These are phyloP conservation scores for Cheilosia scutellata DNA, from an alignment of 2,888 invertebrate genomes.

Conservation along the genomic window DNA sequence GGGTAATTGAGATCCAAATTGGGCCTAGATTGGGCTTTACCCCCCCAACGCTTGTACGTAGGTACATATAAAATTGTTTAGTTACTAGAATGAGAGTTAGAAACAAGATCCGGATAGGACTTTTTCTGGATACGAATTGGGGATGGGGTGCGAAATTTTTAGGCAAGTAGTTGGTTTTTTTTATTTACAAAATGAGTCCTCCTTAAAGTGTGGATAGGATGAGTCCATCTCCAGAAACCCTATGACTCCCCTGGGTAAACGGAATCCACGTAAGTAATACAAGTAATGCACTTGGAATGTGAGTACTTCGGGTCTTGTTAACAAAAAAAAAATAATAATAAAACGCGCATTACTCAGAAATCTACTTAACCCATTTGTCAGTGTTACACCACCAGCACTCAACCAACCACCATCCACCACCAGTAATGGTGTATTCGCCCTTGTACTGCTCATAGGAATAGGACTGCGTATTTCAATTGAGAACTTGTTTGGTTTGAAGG, in stretches of 20 bases:
- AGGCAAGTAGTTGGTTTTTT: not conserved
- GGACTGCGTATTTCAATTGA: slow-evolving; percentile 35
- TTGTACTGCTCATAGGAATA: not conserved
- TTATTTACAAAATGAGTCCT: not conserved
- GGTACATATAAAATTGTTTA: not conserved
- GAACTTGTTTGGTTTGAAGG: slow-evolving; percentile 41
- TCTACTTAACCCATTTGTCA: slow-evolving; percentile 48
- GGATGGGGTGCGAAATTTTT: too few relatives aligned
- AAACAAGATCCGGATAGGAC: slow-evolving; percentile 19
- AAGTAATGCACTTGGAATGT: slow-evolving; percentile 22
- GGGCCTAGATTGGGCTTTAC: slow-evolving; percentile 6
- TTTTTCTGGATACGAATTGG: not conserved
- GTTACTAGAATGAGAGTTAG: not conserved
- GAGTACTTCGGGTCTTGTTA: not conserved
- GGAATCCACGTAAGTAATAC: slow-evolving; percentile 2
- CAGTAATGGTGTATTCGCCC: slow-evolving; percentile 7
- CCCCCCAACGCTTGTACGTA: not conserved
- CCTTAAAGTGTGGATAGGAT: not conserved
- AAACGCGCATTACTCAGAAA: slow-evolving; percentile 22
- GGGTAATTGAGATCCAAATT: slow-evolving; percentile 40
- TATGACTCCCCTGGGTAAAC: not conserved
- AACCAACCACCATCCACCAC: not conserved
- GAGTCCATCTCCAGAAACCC: not conserved
- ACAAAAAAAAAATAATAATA: not conserved
- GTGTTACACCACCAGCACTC: not conserved